phyloP scores from a whole-genome alignment of 2,888 invertebrate species.

The Nesidiocoris tenuis region DNA sequence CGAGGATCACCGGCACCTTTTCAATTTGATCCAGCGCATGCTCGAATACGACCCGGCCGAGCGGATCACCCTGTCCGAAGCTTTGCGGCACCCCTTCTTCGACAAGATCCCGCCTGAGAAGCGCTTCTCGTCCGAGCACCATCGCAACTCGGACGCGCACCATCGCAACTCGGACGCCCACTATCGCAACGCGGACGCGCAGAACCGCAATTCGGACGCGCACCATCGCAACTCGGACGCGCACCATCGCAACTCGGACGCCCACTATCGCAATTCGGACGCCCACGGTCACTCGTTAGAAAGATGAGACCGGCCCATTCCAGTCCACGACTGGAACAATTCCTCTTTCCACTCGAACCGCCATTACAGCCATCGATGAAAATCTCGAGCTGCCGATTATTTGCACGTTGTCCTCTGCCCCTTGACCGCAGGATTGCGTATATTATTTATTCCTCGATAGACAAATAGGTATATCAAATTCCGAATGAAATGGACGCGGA shows the following conservation, averaged over 20 bases:
- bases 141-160: not conserved
- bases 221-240: not conserved
- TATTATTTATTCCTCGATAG: no score
- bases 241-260: not conserved
- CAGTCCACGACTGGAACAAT: constrained; percentile 26
- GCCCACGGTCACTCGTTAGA: constrained; percentile 8
- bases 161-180: not conserved
- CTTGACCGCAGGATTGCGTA: not conserved
- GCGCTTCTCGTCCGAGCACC: constrained; percentile 57
- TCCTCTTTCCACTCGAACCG: constrained; percentile 1
- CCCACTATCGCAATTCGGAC: not conserved
- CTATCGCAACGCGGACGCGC: not conserved
- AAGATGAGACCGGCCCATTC: constrained; percentile 28
- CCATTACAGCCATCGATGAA: constrained; percentile 19
- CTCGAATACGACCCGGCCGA: constrained; percentile 93
- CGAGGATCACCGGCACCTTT: constrained; percentile 87
- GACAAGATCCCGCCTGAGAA: constrained; percentile 77
- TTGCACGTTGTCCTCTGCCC: not conserved
- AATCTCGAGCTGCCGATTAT: not conserved
- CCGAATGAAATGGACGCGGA: no score
- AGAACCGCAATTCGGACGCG: not conserved
- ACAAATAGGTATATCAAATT: no score
- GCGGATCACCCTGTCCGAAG: constrained; percentile 83
- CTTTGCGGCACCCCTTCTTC: constrained; percentile 91
- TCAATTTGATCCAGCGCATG: constrained; percentile 94